These are phyloP conservation scores for Zapus hudsonius DNA, from an alignment of 2,113 vertebrate species.

Conservation along the genomic window DNA sequence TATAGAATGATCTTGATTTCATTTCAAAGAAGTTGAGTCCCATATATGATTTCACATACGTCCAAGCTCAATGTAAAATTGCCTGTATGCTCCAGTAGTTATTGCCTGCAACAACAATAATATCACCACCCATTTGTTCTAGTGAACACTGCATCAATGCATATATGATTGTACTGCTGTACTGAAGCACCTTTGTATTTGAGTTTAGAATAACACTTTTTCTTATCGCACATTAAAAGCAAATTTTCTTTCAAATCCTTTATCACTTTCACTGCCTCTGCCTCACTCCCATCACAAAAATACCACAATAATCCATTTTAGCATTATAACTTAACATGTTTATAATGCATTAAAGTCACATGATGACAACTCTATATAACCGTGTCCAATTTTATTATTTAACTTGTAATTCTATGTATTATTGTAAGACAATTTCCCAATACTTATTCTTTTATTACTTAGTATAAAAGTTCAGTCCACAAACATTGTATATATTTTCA, in stretches of 20 bases:
- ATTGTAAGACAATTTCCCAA: background rate
- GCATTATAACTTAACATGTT: background rate
- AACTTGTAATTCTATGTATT: background rate
- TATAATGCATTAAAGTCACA: background rate
- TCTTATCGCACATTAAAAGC: background rate
- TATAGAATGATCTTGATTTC: slow-evolving; percentile 9
- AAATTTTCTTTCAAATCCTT: background rate
- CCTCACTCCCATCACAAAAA: background rate
- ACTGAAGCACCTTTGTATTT: background rate
- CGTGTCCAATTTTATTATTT: background rate
- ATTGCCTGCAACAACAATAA: background rate
- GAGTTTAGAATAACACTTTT: background rate
- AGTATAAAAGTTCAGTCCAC: background rate
- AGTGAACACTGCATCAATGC: background rate
- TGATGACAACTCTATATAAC: background rate
- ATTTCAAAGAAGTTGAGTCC: background rate
- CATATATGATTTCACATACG: background rate
- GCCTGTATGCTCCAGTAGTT: background rate
- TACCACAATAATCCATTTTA: background rate
- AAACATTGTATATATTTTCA: background rate
- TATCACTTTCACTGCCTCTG: background rate
- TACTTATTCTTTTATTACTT: background rate
- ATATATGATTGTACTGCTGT: too few species aligned
- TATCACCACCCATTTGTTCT: background rate
- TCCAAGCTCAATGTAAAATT: background rate